Evolutionary conservation across 2,113 vertebrate species (phyloP).

Genomic region (Eulacestoma nigropectus): DNA sequence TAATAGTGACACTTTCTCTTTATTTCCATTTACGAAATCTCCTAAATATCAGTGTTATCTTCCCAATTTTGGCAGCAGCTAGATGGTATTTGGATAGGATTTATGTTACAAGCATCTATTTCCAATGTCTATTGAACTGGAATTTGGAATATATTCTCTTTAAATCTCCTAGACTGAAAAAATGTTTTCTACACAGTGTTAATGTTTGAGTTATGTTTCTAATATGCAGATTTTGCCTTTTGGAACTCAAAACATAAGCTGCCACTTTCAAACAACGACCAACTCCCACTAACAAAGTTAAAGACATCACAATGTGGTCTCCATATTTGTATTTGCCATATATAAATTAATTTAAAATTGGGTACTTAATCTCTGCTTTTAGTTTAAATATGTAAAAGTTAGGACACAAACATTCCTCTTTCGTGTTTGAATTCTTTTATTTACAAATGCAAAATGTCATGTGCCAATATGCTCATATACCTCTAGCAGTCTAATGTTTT

Average conservation of each 20-base stretch:
- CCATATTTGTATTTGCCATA: background rate
- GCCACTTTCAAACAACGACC: background rate
- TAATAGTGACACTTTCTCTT: background rate
- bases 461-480: background rate
- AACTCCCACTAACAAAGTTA: background rate
- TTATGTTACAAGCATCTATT: background rate
- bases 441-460: background rate
- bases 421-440: background rate
- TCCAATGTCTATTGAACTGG: background rate
- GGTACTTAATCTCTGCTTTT: background rate
- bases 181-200: background rate
- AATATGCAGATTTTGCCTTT: background rate
- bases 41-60: background rate
- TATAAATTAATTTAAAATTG: background rate
- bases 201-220: background rate
- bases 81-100: background rate
- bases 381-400: background rate
- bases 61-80: background rate
- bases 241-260: background rate
- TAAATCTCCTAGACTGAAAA: background rate
- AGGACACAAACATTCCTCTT: background rate
- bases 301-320: background rate
- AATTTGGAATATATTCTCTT: background rate
- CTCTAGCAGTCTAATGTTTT: background rate
- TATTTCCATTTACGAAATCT: background rate